These are phyloP conservation scores for Arenaria interpres DNA, from an alignment of 2,113 vertebrate species.

Conservation along the genomic window DNA sequence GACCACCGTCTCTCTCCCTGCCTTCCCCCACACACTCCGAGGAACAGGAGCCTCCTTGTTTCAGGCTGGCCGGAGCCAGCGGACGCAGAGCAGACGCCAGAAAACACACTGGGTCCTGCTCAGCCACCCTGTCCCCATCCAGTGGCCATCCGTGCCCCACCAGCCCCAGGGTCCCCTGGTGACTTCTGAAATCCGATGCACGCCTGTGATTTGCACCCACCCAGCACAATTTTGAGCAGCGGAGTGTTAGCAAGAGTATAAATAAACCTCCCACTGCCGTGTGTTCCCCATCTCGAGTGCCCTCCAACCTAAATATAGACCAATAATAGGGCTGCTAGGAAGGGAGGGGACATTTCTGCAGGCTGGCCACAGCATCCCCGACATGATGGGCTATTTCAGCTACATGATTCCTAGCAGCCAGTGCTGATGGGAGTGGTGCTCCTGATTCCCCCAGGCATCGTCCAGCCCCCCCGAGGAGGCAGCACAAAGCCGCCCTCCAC, in stretches of 20 bases:
- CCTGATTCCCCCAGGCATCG: accelerated
- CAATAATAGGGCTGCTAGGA: accelerated
- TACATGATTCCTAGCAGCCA: neutral
- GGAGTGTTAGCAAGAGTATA: neutral
- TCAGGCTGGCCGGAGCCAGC: neutral
- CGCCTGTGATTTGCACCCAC: accelerated
- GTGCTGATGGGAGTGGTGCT: accelerated
- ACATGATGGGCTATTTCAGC: accelerated
- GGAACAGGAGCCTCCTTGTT: constrained; percentile 47
- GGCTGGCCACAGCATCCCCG: neutral
- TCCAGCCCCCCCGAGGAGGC: too few species aligned
- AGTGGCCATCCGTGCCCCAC: neutral
- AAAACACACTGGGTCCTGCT: neutral
- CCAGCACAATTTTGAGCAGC: neutral
- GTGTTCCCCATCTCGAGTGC: accelerated
- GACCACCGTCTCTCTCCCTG: neutral
- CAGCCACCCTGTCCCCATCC: neutral
- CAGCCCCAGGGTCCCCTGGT: accelerated
- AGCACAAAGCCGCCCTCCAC: neutral
- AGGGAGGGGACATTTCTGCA: neutral
- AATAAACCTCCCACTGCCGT: neutral
- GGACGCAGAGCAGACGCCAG: neutral
- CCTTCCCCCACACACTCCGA: neutral
- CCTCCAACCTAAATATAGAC: neutral
- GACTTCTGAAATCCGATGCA: accelerated